Conservation (phyloP, 2,797 vertebrate species). For the Spea hammondii region DNA sequence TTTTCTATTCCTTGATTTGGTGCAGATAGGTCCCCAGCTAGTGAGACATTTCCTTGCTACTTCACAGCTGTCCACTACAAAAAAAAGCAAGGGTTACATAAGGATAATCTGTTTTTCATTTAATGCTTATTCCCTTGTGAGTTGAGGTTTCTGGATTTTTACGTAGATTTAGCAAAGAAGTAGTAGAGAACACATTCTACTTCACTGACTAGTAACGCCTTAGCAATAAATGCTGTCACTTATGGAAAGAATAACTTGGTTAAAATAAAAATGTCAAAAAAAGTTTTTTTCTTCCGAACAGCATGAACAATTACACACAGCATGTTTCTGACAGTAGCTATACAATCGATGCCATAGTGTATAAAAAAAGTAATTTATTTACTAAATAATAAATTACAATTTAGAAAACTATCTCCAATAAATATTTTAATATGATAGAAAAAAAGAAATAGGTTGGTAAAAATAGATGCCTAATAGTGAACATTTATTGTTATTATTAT, state of each 20-base stretch:
- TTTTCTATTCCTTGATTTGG: constrained; percentile 17
- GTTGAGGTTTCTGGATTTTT: constrained; percentile 64
- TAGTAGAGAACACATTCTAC: constrained; percentile 64
- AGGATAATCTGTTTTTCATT: constrained; percentile 72
- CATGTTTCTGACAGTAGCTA: constrained; percentile 25
- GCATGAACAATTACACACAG: constrained; percentile 35
- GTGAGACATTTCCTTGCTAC: constrained; percentile 62
- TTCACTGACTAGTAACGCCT: constrained; percentile 64
- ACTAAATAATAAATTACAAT: background rate
- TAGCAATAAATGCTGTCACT: constrained; percentile 60
- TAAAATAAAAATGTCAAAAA: background rate
- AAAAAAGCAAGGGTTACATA: constrained; percentile 67
- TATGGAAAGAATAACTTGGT: constrained; percentile 55
- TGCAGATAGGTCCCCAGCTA: constrained; percentile 55
- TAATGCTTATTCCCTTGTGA: constrained; percentile 70
- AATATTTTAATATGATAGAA: too few species aligned
- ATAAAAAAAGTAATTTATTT: background rate
- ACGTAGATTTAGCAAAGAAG: constrained; percentile 62
- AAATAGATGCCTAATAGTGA: too few species aligned
- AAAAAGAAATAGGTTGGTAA: too few species aligned
- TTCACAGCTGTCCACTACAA: constrained; percentile 64
- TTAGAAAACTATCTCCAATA: background rate
- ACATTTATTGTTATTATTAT: too few species aligned
- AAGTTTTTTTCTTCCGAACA: constrained; percentile 43
- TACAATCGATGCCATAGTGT: background rate